Evolutionary conservation across 2,113 vertebrate species (phyloP), one percentile per base, ranked within the genome.

Genomic region (Sclerurus mexicanus): DNA sequence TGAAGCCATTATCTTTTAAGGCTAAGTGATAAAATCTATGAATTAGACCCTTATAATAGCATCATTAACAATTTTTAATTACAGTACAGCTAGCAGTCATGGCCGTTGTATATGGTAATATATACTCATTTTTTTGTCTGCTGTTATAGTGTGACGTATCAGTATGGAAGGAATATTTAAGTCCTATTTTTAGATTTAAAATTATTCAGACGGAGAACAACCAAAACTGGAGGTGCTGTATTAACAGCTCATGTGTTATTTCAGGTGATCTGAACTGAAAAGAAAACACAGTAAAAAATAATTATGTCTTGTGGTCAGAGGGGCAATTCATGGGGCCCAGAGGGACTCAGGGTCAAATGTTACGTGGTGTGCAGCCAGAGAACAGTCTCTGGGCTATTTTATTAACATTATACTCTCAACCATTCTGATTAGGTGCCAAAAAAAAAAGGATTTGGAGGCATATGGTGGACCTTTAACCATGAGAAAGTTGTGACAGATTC

Each of bases 1-100:
- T 85, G 81, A 95, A 91, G 40, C 74, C 53, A 85, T 91, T 91
- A 87, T 94, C 84, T 96, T 96, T 91, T 87, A 91, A 96, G 46
- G 52, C 37, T 82, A 85, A 89, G 92, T 73, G 53, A 89, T 82
- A 78, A 92, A 89, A 90, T 86, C 42, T 91, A 27, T 67, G 89
- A 92, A 78, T 95, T 89, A 92, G 77, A 68, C 46, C 69, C n/a
- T 81, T 92, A 52, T 11, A 89, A 85, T 37, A 85, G 81, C 78
- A 76, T 46, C 37, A 68, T 94, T 91, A 93, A 76, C 44, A 87
- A 73, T 66, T 89, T 95, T 95, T 95, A 95, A 87, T 95, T 95
- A 95, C 74, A 85, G 81, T 56, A 50, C 68, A 82, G n/a, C 49
- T 92, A 86, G 76, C 33, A 93, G 46, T 63, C 73, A 75, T 31